These are phyloP conservation scores for Physeter macrocephalus DNA, from an alignment of 2,113 vertebrate species.

Conservation along the genomic window DNA sequence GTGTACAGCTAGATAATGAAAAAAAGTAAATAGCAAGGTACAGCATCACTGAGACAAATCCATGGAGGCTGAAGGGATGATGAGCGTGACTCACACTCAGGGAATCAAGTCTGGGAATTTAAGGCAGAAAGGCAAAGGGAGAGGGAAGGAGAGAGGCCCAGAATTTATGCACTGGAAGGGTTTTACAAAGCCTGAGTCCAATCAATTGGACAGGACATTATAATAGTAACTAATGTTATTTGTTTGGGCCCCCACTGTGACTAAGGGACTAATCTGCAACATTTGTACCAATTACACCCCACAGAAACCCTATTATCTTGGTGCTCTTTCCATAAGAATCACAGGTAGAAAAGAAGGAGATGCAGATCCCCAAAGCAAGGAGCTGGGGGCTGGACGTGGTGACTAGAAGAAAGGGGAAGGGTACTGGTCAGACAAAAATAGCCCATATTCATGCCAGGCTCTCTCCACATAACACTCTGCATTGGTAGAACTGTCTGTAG, in stretches of 20 bases:
- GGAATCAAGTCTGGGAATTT: conserved; percentile 1
- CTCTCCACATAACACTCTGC: not conserved
- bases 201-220: not conserved
- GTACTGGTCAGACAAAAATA: not conserved
- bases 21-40: conserved; percentile 41
- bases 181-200: not conserved
- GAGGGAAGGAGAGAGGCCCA: not conserved
- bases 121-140: not conserved
- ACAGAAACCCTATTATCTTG: not conserved
- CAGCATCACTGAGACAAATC: not conserved
- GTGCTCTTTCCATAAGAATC: not conserved
- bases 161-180: not conserved
- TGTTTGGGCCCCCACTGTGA: not conserved
- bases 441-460: not conserved
- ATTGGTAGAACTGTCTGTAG: not conserved
- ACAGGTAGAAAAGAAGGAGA: not conserved
- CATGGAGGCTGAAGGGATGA: not conserved
- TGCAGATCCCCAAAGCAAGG: not conserved
- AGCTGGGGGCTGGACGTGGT: too few species aligned
- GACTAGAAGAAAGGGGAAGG: not conserved
- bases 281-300: not conserved
- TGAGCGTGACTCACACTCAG: not conserved
- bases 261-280: not conserved
- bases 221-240: not conserved
- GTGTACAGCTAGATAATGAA: not conserved